Evolutionary conservation across 2,113 vertebrate species (phyloP), one percentile per base, ranked within the genome.

Genomic region (Puntigrus tetrazona): DNA sequence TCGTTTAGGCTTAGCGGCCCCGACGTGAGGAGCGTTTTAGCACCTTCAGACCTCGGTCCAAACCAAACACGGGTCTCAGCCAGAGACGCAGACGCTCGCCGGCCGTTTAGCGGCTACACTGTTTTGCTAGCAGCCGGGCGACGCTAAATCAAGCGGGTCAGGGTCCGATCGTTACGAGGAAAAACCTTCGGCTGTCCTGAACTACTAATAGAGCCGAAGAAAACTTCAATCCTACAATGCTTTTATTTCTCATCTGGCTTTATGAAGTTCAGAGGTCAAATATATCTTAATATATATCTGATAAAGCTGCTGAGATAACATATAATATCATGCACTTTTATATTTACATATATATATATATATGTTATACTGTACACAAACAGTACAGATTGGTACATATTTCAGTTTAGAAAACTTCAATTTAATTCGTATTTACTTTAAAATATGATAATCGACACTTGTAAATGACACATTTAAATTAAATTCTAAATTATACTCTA

Each of bases 21-120:
- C 79, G 47, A 89, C 81, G 52, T 72, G 83, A 87, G 67, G 83
- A 82, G 78, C 63, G 61, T 29, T 73, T 65, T 83, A 85, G 78
- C 85, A 86, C 80, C 87, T 90, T 41, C 78, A 79, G 82, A 34
- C 63, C 63, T 77, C 75, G 59, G 82, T 82, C 87, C 86, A 89
- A 90, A 86, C 87, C 85, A 92, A 93, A 89, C 91, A 88, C 86
- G 83, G 88, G 74, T 86, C 83, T 70, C 70, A n/a, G 76, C 82
- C 82, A 87, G 82, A 69, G 88, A 76, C 50, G 57, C 87, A 89
- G 55, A 29, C 61, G 11, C 34, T 57, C 13, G 18, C 6, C 20
- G 52, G 18, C 1, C 31, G 11, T 84, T 34, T 80, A 76, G 78
- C 86, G 89, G 74, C 52, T 83, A 81, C 63, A 43, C 27, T 88